Conservation (phyloP, 2,797 vertebrate genomes). For the Mus caroli region DNA sequence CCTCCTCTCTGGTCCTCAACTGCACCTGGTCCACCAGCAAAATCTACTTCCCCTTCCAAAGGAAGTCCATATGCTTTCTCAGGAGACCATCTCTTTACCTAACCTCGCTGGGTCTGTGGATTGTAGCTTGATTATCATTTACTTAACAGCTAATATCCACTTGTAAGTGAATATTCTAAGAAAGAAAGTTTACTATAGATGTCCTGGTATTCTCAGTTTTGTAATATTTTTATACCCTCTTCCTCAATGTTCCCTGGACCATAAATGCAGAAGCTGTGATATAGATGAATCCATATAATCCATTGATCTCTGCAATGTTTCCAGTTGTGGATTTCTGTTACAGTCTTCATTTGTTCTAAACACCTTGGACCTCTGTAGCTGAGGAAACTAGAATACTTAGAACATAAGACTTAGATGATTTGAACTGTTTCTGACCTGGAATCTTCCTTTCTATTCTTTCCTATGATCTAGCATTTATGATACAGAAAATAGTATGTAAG, state of each 20-base stretch:
- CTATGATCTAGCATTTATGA: not conserved
- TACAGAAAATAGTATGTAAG: not conserved
- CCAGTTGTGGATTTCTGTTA: not conserved
- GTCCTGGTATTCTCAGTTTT: no score
- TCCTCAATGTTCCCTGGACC: not conserved
- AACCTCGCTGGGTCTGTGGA: not conserved
- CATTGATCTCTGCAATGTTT: not conserved
- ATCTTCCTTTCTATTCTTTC: not conserved
- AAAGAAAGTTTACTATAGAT: not conserved
- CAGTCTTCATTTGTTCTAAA: not conserved
- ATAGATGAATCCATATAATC: no score
- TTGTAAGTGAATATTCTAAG: not conserved
- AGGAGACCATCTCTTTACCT: not conserved
- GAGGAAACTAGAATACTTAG: not conserved
- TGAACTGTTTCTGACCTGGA: not conserved
- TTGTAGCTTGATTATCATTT: not conserved
- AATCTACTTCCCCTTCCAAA: not conserved
- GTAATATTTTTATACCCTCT: not conserved
- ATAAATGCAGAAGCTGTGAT: not conserved
- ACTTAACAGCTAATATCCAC: not conserved
- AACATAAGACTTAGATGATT: no score
- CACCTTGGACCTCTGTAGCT: not conserved
- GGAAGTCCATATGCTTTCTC: no score
- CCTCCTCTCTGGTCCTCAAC: no score
- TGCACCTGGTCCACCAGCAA: not conserved